Evolutionary conservation across 2,797 vertebrate genomes (phyloP), one percentile per base, ranked within the genome.

Genomic region (Pterois miles): DNA sequence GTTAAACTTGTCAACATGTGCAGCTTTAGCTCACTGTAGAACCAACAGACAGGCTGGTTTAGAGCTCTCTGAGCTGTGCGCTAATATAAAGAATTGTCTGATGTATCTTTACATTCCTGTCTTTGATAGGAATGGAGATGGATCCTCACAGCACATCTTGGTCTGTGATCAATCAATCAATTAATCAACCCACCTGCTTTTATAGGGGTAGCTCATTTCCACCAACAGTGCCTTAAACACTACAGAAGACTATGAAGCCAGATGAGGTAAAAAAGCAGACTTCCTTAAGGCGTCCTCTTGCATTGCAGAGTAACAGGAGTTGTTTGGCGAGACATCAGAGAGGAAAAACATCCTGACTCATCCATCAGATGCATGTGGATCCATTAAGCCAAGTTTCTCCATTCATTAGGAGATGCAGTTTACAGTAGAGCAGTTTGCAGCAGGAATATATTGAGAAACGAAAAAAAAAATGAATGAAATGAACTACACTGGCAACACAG

Each of bases 1-100:
- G 75, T 89, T 87, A 83, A 79, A 83, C 71, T 56, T 70, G 74
- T 78, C 85, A 86, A 73, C 74, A 80, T 40, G 71, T 36, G 23
- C 74, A 43, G 81, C 71, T 74, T 78, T 60, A 56, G 60, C 71
- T 81, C 57, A 23, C 40, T 71, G 63, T 59, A 65, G 62, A 81
- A 69, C n/a, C 34, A 79, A 67, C 40, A 65, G 33, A 78, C 68
- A 53, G 70, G 63, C 74, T 69, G 71, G 38, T 71, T 84, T 12
- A 66, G 67, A 66, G 75, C 82, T 82, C 43, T 53, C 18, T 12
- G 27, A 80, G 65, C 67, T 71, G 73, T 65, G 58, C 64, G 27
- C 27, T 23, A 65, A 67, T 50, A 36, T 40, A 22, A 81, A 71
- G 29, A 57, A 72, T 25, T 34, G 46, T 65, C 46, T 72, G 34